These are phyloP conservation scores for Polymixis lichenea DNA, from an alignment of 2,888 invertebrate species.

Conservation along the genomic window DNA sequence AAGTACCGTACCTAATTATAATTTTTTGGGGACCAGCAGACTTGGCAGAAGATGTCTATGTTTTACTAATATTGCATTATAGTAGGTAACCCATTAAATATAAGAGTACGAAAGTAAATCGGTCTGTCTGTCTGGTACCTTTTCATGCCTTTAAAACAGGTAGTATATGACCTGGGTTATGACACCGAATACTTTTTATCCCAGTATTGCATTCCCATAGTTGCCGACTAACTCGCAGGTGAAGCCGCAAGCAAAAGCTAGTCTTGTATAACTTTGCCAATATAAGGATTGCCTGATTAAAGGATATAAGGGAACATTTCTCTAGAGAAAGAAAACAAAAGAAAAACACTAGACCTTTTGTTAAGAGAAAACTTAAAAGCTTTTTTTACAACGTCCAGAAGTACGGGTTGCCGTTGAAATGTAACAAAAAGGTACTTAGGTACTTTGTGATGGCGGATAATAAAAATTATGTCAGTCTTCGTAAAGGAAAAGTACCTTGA, in stretches of 20 bases:
- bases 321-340: slow-evolving; percentile 47
- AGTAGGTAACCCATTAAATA: too few species aligned
- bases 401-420: slow-evolving; percentile 53
- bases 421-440: slow-evolving; percentile 57
- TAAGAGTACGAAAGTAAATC: background rate
- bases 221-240: too few species aligned
- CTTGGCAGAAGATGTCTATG: too few species aligned
- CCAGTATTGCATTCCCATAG: background rate
- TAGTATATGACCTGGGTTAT: background rate
- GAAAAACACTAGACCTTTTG: slow-evolving; percentile 43
- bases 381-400: slow-evolving; percentile 62
- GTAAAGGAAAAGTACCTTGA: slow-evolving; percentile 33
- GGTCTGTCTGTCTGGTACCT: background rate
- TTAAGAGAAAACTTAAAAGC: slow-evolving; percentile 58
- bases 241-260: background rate
- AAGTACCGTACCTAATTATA: too few species aligned
- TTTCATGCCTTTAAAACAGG: background rate
- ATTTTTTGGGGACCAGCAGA: too few species aligned
- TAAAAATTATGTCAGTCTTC: slow-evolving; percentile 55
- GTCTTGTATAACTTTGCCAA: background rate
- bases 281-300: slow-evolving; percentile 16
- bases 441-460: slow-evolving; percentile 52
- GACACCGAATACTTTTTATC: background rate
- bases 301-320: background rate
- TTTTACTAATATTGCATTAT: background rate